Evolutionary conservation across 2,797 vertebrate species (phyloP), one percentile per base, ranked within the genome.

Genomic region (Urosaurus nigricauda): DNA sequence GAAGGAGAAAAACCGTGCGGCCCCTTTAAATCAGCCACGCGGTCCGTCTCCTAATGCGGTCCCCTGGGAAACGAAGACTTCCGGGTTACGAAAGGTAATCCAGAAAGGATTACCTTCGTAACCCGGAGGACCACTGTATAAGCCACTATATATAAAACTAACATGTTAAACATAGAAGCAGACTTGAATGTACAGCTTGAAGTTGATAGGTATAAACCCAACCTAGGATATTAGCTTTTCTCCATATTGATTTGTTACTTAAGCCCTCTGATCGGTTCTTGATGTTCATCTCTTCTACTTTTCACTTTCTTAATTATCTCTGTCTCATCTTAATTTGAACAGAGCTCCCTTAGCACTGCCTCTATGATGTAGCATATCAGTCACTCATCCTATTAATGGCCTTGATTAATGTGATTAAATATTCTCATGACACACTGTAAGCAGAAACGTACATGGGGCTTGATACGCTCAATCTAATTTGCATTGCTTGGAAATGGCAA

Each of bases 371-470:
- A 93, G 90, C 86, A 90, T 94, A 94, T 94, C 93, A 94, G 87
- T 87, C 92, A 89, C 91, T 95, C 92, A 93, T 95, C 92, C 94
- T 93, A 94, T 95, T 95, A 95, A 95, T 93, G 93, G 90, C 58
- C 89, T 95, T 96, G 91, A 95, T 96, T 96, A 95, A 96, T 93
- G 91, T 91, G 90, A 94, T 95, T 94, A 92, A 95, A 95, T 91
- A 95, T 96, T 90, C 89, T 93, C 79, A 73, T 90, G 93, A 94
- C 94, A 94, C 80, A 86, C 93, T 92, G 90, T 1, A 83, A 89
- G 87, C 82, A 86, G 90, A 82, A 21, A 85, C 88, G 77, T 87
- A 90, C 93, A 89, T 56, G 85, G 86, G 83, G 91, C 92, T 87
- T 17, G 40, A 87, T 53, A 0, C 63, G 74, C 78, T 88, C 63